Conservation (phyloP, 1,140 invertebrate species). For the Panagrolaimus sp. region DNA sequence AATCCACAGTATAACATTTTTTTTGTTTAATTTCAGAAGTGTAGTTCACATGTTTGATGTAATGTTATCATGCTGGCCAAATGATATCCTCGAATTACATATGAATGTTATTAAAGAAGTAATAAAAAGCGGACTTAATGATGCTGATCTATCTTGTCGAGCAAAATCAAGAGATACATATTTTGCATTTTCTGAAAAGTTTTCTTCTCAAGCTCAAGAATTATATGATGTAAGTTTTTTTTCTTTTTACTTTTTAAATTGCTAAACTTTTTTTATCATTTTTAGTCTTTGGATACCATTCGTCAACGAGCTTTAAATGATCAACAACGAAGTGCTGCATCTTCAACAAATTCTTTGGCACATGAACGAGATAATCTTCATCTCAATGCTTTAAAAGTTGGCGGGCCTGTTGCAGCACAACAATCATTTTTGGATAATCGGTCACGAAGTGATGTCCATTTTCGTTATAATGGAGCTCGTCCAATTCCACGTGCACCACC, state of each 20-base stretch:
- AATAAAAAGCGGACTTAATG: background rate
- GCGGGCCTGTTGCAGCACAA: background rate
- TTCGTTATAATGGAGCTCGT: background rate
- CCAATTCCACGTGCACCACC: background rate
- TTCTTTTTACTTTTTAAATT: background rate
- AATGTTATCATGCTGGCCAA: background rate
- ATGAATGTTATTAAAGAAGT: background rate
- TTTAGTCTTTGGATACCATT: slow-evolving; percentile 3
- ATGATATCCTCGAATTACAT: background rate
- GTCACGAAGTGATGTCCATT: background rate
- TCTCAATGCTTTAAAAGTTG: background rate
- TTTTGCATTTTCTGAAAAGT: background rate
- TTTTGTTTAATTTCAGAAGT: background rate
- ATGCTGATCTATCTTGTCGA: background rate
- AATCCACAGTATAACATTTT: too few species aligned
- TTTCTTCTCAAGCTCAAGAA: background rate
- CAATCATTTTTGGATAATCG: background rate
- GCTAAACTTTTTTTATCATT: background rate
- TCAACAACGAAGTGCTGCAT: background rate
- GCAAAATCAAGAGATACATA: background rate
- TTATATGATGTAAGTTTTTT: background rate
- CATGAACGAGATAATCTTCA: background rate
- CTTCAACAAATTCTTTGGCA: background rate
- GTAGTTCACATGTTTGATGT: background rate
- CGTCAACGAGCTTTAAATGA: background rate